Percentiles rank a stretch among this genome's conserved stretches.
These are phyloP conservation scores for Sciurus niger DNA, from an alignment of 2,113 vertebrate species.

Conservation along the genomic window DNA sequence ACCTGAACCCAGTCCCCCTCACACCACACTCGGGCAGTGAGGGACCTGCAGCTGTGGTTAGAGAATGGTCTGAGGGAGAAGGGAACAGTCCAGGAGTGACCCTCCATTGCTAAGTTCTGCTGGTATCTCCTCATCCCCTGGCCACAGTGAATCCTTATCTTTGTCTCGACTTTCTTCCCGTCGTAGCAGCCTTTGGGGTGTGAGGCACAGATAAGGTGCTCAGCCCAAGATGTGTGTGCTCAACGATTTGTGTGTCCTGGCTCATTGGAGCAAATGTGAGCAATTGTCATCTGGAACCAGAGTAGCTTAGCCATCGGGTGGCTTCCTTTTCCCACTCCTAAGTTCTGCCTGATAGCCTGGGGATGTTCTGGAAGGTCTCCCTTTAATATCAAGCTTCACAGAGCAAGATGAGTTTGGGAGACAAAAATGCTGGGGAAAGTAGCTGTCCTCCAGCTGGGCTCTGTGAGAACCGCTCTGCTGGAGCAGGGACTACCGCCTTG, in stretches of 20 bases:
- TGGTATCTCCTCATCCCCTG: background rate
- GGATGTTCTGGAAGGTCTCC: background rate
- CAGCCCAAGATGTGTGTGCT: background rate
- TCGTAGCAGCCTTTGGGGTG: background rate
- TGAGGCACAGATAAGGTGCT: background rate
- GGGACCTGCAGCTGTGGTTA: background rate
- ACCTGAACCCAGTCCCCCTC: background rate
- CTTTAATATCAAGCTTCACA: background rate
- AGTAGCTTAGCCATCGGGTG: background rate
- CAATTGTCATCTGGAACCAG: background rate
- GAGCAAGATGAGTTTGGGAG: background rate
- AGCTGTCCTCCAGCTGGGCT: background rate
- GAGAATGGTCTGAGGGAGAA: background rate
- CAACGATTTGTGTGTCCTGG: background rate
- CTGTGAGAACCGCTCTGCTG: fast-evolving
- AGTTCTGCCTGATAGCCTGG: background rate
- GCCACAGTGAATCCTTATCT: background rate
- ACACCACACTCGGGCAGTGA: background rate
- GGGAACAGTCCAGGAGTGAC: background rate
- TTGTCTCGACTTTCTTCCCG: background rate
- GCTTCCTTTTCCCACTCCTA: background rate
- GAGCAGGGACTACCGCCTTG: background rate
- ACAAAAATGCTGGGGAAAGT: background rate
- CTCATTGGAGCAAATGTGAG: background rate
- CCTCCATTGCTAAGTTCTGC: background rate